Evolutionary conservation across 2,113 vertebrate genomes (phyloP).

Genomic region (Silurus asotus): DNA sequence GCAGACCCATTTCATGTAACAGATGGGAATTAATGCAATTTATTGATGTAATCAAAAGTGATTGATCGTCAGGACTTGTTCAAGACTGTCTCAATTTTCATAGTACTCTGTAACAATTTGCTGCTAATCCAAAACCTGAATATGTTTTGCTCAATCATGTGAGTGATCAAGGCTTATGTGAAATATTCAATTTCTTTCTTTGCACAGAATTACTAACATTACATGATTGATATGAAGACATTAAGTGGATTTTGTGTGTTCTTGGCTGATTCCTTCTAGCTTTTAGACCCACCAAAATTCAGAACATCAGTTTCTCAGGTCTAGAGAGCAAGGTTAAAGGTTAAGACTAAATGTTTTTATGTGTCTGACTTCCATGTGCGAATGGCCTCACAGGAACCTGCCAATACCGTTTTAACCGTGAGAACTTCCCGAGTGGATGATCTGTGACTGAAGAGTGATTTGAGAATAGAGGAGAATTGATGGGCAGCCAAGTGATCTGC

Average conservation of each 20-base stretch:
- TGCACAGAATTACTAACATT: background rate
- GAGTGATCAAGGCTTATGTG: background rate
- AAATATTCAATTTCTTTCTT: background rate
- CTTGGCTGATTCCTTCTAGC: background rate
- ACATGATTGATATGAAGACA: background rate
- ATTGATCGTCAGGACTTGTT: background rate
- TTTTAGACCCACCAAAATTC: background rate
- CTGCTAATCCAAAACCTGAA: background rate
- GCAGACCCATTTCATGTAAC: background rate
- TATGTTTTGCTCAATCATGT: background rate
- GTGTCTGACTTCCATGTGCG: background rate
- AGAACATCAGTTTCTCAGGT: conserved; percentile 9
- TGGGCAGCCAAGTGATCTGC: conserved; percentile 2
- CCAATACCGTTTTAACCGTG: conserved; percentile 2
- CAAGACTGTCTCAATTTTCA: background rate
- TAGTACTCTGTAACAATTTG: background rate
- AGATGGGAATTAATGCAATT: background rate
- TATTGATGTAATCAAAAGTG: background rate
- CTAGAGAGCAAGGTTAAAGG: background rate
- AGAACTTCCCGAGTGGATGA: background rate
- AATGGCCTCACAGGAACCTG: conserved; percentile 12
- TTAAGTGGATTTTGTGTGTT: background rate
- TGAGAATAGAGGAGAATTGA: background rate
- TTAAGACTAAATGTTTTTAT: background rate
- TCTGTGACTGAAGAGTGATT: background rate